phyloP scores from a whole-genome alignment of 23 tunicate species.

The Halocynthia roretzi region DNA sequence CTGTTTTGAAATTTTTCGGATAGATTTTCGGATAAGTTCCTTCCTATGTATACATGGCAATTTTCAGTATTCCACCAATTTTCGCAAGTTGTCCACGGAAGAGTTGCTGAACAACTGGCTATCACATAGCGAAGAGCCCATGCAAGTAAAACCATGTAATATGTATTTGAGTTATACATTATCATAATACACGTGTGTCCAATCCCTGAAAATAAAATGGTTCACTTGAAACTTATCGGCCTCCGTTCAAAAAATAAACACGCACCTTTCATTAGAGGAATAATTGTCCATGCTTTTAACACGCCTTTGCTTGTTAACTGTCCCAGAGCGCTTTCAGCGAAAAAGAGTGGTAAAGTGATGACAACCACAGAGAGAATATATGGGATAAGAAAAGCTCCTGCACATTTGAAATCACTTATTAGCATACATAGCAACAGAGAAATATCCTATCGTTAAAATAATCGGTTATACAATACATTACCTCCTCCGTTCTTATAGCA shows the following conservation, averaged over 20 bases:
- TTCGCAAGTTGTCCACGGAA: constrained; percentile 37
- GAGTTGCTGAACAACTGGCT: constrained; percentile 19
- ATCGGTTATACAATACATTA: too few relatives aligned
- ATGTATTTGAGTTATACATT: constrained; percentile 15
- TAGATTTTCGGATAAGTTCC: background rate
- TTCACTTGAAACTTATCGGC: background rate
- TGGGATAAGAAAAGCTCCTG: constrained; percentile 79
- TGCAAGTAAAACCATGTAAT: constrained; percentile 30
- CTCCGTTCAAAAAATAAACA: background rate
- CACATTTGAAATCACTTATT: background rate
- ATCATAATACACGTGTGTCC: constrained; percentile 28
- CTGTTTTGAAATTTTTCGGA: background rate
- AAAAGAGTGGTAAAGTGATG: constrained; percentile 61
- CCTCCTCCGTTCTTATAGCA: too few relatives aligned
- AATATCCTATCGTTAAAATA: too few relatives aligned
- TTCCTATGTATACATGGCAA: background rate
- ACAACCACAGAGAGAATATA: constrained; percentile 50
- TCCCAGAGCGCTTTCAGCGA: constrained; percentile 63
- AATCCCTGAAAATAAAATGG: constrained; percentile 6
- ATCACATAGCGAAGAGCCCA: constrained; percentile 29
- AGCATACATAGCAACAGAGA: too few relatives aligned
- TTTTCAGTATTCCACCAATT: constrained; percentile 33
- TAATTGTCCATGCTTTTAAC: constrained; percentile 38
- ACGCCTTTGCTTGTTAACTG: constrained; percentile 62
- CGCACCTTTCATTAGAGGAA: constrained; percentile 76